A percentile compares a stretch with the other conserved stretches of the same genome.
phyloP scores from a whole-genome alignment of 92 coral and sea anemone species.

The Scolanthus callimorphus region DNA sequence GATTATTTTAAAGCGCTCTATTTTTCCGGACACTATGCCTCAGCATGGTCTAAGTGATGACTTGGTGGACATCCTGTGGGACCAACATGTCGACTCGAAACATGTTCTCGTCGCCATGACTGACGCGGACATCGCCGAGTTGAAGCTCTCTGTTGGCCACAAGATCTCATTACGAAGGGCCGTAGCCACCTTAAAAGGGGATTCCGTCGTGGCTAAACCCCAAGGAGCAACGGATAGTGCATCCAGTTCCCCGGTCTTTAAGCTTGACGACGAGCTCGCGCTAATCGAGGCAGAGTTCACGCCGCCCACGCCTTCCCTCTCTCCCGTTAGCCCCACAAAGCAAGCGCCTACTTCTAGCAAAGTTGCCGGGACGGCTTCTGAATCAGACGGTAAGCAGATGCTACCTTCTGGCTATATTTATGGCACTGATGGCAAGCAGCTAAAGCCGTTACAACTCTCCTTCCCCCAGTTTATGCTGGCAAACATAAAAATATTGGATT shows the following conservation, averaged over 20 bases:
- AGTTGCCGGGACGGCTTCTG: no score
- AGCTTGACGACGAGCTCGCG: conserved; percentile 6
- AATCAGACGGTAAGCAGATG: conserved; percentile 8
- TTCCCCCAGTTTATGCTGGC: conserved; percentile 21
- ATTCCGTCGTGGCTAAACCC: no score
- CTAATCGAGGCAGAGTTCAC: conserved; percentile 4
- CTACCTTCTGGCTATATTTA: conserved; percentile 5
- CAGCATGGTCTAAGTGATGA: not conserved
- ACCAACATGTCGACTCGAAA: not conserved
- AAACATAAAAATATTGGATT: conserved; percentile 3
- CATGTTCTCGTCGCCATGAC: not conserved
- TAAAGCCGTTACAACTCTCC: conserved; percentile 1
- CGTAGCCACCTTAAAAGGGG: no score
- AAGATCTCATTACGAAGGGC: conserved; percentile 1
- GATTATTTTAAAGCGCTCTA: no score
- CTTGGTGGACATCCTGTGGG: not conserved
- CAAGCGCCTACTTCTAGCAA: no score
- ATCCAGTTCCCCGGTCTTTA: no score
- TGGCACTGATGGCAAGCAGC: conserved; percentile 9
- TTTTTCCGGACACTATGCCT: no score
- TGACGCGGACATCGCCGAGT: not conserved
- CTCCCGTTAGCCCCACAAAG: not conserved
- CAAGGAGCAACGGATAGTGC: no score
- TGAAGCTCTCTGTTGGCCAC: conserved; percentile 5
- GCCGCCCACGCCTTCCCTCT: conserved; percentile 1